Percentiles rank a stretch among this genome's conserved stretches.
Evolutionary conservation across 2,113 vertebrate genomes (phyloP).

Genomic region (Paratilapia polleni): DNA sequence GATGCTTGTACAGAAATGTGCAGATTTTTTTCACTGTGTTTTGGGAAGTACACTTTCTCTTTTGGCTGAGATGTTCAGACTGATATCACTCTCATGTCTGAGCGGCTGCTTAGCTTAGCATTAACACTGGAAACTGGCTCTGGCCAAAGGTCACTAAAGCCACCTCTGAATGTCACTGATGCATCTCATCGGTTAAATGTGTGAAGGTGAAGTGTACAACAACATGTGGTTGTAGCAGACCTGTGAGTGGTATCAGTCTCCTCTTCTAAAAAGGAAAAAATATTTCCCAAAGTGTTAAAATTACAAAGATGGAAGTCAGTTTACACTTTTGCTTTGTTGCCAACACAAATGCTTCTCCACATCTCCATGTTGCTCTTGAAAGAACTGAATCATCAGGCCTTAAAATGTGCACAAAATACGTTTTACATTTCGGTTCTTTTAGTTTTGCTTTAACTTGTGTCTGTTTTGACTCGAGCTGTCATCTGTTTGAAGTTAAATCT

Average conservation of each 20-base stretch:
- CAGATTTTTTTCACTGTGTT: not conserved
- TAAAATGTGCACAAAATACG: not conserved
- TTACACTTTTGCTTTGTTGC: not conserved
- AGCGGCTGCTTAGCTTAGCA: not conserved
- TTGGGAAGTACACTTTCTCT: not conserved
- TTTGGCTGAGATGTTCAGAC: too few species aligned
- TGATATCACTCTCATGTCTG: not conserved
- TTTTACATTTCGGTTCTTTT: not conserved
- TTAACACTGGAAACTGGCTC: not conserved
- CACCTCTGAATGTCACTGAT: not conserved
- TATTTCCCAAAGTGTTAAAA: too few species aligned
- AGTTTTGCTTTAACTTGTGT: not conserved
- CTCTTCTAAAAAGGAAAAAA: too few species aligned
- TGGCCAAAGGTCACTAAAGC: not conserved
- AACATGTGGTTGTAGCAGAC: not conserved
- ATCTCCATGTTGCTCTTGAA: not conserved
- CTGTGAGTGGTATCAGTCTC: accelerated
- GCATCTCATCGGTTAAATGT: accelerated
- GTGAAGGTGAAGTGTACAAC: not conserved
- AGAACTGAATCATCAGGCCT: not conserved
- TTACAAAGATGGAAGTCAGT: not conserved
- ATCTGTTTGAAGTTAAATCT: not conserved
- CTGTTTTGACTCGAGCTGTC: not conserved
- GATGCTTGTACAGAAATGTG: accelerated
- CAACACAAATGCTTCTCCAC: accelerated